Evolutionary conservation across 2,888 invertebrate species (phyloP), one percentile per base, ranked within the genome.

Genomic region (Trilocha varians): DNA sequence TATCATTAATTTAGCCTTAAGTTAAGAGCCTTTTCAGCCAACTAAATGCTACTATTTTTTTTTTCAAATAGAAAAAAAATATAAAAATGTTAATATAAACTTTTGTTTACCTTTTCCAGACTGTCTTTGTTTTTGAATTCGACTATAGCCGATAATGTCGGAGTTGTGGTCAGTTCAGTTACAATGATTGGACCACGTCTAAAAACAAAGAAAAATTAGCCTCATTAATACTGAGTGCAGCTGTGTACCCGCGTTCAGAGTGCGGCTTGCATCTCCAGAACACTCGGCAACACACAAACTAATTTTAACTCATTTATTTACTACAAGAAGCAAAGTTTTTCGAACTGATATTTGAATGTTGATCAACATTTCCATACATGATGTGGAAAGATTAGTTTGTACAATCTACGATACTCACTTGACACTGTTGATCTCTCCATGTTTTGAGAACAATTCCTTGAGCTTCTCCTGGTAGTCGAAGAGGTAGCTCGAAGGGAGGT

Each of bases 161-260:
- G 85, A 76, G 85, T 84, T 72, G 83, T 84, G 83, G 86, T 85
- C 85, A 79, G 80, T 84, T 85, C 85, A 70, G 84, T 84, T 67
- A 85, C 85, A 79, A 85, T 80, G 82, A 85, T 84, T 78, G 85
- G 85, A 84, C 85, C 85, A 85, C 85, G 85, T 85, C 85, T 85
- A 85, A 78, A 85, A 85, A 84, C 73, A 82, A 84, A 84, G 75
- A 82, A 83, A 70, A 80, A 78, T 73, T 66, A 72, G 72, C 71
- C 70, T 74, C 58, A 67, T 85, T 85, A 85, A 83, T 83, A 74
- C 16, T 37, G 34, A 38, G 72, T 79, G 75, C 75, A 58, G 53
- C 49, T 54, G 52, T 53, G 53, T 65, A 62, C 53, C 47, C 52
- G 52, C 47, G 62, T 65, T 66, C 70, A 48, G 64, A 65, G 70